Evolutionary conservation across 1,140 invertebrate species (phyloP).

Genomic region (Philotrypesis tridentata): DNA sequence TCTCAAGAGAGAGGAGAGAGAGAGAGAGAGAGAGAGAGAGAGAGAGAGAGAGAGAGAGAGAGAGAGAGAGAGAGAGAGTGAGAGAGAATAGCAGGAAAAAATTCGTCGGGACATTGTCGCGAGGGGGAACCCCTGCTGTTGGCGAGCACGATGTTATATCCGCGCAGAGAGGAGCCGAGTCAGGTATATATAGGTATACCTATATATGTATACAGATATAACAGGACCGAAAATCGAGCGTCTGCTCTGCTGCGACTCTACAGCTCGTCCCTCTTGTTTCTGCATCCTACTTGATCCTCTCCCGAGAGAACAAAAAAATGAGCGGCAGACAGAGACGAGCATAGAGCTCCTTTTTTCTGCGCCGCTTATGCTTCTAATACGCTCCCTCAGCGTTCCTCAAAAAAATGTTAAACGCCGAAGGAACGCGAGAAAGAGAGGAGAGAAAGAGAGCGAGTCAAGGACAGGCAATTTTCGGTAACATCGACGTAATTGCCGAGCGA

Average conservation of each 20-base stretch:
- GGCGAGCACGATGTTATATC: constrained; percentile 45
- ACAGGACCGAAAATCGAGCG: constrained; percentile 39
- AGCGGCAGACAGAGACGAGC: too few species aligned
- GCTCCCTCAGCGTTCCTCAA: constrained; percentile 26
- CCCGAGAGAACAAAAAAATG: constrained; percentile 1
- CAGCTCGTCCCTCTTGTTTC: constrained; percentile 15
- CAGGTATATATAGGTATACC: constrained; percentile 34
- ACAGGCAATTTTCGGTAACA: constrained; percentile 41
- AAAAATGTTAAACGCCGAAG: constrained; percentile 43
- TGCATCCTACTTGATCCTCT: constrained; percentile 14
- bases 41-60: too few species aligned
- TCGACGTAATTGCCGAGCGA: constrained; percentile 30
- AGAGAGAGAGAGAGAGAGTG: too few species aligned
- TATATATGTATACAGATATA: too few species aligned
- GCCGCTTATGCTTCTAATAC: constrained; percentile 8
- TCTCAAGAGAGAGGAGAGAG: too few species aligned
- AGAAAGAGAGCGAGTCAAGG: constrained; percentile 6
- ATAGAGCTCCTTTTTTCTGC: not conserved
- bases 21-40: too few species aligned
- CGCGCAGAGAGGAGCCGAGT: constrained; percentile 12
- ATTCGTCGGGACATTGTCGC: constrained; percentile 20
- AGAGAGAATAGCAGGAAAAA: constrained; percentile 11
- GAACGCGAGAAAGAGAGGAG: too few species aligned
- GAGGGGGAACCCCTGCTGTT: constrained; percentile 27
- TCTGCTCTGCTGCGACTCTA: too few species aligned